Base-by-base conservation (phyloP, 2,888 invertebrate genomes). In the Agonopterix arenella region DNA sequence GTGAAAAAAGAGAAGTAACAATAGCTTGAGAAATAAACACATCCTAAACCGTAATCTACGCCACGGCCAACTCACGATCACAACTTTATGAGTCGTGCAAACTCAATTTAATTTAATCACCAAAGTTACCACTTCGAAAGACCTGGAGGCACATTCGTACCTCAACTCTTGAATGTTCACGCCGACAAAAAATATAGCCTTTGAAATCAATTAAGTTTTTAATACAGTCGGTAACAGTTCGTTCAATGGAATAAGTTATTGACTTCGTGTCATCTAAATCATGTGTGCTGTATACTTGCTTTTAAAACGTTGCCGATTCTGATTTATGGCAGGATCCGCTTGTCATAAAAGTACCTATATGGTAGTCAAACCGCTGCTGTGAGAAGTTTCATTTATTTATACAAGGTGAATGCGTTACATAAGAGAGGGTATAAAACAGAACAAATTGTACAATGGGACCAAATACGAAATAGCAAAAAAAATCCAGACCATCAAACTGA, bases 151-250 rank as follows among this genome's bases (percentile, higher is more conserved):
- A 28, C 28, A 28, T 28, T 28, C 5, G 28, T 28, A 28, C 28
- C 28, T 28, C 10, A 40, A 4, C 53, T 55, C 52, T n/a, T 42
- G 50, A 46, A 52, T 62, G 60, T 64, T 70, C 64, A 59, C 64
- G 57, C 60, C 58, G 53, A 64, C 66, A 68, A 68, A 66, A 79
- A 69, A 70, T 76, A 80, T 73, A 68, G 62, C 65, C 66, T 65
- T 68, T 70, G 70, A 70, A 77, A 80, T 80, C 82, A 79, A 82
- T 82, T 80, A 80, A 68, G 68, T 66, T 71, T 72, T 76, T 68
- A 73, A 73, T 74, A 62, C 60, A 53, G 52, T 59, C 52, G 49
- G 61, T 57, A 62, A 59, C 55, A 52, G 60, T 56, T 62, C 60
- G 56, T 62, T 61, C 63, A 62, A 62, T 54, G 65, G 57, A 64